phyloP scores from a whole-genome alignment of 2,113 vertebrate species.

The Cyrtonyx montezumae region DNA sequence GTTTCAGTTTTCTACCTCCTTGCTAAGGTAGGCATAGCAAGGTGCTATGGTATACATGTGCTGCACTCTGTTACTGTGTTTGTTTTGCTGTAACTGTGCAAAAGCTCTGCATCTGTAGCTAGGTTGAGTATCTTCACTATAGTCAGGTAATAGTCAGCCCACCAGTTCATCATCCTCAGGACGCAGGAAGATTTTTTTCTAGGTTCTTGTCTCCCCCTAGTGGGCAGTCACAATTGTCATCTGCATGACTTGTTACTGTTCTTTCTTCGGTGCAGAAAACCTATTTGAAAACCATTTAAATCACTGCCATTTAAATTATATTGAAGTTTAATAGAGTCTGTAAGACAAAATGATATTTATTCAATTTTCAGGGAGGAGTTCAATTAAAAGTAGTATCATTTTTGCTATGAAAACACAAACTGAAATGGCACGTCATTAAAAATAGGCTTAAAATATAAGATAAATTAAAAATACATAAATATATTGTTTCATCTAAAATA shows the following conservation, averaged over 20 bases:
- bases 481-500: background rate
- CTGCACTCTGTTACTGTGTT: background rate
- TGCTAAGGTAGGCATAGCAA: background rate
- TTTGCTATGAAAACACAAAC: background rate
- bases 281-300: background rate
- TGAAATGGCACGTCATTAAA: background rate
- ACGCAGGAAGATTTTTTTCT: rapidly evolving
- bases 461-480: background rate
- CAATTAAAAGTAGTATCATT: background rate
- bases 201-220: background rate
- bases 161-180: rapidly evolving
- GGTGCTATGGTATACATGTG: too few relatives aligned
- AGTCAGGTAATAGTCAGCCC: background rate
- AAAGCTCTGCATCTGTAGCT: background rate
- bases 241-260: background rate
- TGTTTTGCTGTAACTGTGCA: background rate
- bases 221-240: background rate
- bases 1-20: background rate
- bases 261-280: background rate
- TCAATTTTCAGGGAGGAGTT: background rate
- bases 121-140: background rate
- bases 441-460: background rate
- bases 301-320: background rate
- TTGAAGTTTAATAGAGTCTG: background rate
- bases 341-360: background rate